phyloP scores from a whole-genome alignment of 2,888 invertebrate species.

The Oasisia sp. region DNA sequence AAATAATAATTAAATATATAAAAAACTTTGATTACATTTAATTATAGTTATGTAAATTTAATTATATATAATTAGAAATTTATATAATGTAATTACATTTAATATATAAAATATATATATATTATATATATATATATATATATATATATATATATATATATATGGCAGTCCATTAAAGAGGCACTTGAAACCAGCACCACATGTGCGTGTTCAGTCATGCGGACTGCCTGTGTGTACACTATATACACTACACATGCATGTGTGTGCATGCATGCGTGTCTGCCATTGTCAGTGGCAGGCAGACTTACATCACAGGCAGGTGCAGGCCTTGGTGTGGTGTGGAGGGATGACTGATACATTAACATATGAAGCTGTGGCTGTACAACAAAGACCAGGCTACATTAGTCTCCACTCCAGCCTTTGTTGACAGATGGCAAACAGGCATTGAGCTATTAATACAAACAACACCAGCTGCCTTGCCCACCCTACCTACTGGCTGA shows the following conservation, averaged over 20 bases:
- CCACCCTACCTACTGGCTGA: background rate
- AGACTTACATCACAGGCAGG: constrained; percentile 1
- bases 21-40: background rate
- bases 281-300: background rate
- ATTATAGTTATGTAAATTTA: too few species aligned
- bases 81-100: background rate
- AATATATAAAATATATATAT: background rate
- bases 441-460: background rate
- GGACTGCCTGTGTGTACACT: background rate
- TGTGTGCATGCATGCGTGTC: background rate
- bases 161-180: background rate
- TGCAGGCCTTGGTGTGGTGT: background rate
- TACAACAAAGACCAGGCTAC: background rate
- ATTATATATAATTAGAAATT: background rate
- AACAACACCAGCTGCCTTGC: background rate
- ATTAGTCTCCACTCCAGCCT: background rate
- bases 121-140: background rate
- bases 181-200: background rate
- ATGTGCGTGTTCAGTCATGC: background rate
- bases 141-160: background rate
- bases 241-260: background rate
- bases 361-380: background rate
- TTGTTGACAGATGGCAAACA: constrained; percentile 17
- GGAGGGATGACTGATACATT: background rate
- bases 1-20: background rate